A percentile compares a stretch with the other conserved stretches of the same genome.
These are phyloP conservation scores for Penaeus japonicus DNA, from an alignment of 1,140 invertebrate genomes.

Conservation along the genomic window DNA sequence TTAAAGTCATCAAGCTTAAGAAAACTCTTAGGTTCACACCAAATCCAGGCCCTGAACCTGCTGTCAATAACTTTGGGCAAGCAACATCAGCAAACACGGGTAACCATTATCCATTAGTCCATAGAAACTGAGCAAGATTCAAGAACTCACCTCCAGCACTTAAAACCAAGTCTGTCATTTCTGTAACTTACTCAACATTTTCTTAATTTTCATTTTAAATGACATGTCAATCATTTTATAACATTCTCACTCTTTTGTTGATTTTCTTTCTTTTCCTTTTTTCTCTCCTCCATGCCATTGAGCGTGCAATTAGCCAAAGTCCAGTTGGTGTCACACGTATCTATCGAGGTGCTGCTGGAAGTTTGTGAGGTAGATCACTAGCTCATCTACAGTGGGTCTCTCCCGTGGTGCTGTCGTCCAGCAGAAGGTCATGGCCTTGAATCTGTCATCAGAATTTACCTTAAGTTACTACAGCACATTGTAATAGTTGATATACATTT, in stretches of 20 bases:
- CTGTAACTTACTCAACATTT: too few relatives aligned
- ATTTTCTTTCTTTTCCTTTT: not conserved
- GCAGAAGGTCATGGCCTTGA: conserved; percentile 85
- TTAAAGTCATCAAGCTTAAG: too few relatives aligned
- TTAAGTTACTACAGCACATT: too few relatives aligned
- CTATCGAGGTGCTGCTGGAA: conserved; percentile 56
- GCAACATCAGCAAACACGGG: too few relatives aligned
- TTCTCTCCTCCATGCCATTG: not conserved
- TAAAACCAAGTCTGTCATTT: too few relatives aligned
- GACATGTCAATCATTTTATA: not conserved
- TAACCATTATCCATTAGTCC: too few relatives aligned
- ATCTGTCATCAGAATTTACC: conserved; percentile 20
- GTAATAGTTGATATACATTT: not conserved
- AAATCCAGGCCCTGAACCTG: too few relatives aligned
- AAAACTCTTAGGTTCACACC: too few relatives aligned
- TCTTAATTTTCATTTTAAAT: too few relatives aligned
- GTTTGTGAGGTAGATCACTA: conserved; percentile 52
- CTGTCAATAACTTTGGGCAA: too few relatives aligned
- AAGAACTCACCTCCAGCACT: too few relatives aligned
- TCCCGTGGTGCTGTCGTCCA: conserved; percentile 82
- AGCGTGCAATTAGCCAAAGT: not conserved
- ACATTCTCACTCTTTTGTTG: not conserved
- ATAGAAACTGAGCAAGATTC: too few relatives aligned
- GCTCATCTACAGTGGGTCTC: conserved; percentile 70
- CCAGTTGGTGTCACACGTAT: conserved; percentile 43